These are phyloP conservation scores for Sylvia borin DNA, from an alignment of 2,797 vertebrate species.

Conservation along the genomic window DNA sequence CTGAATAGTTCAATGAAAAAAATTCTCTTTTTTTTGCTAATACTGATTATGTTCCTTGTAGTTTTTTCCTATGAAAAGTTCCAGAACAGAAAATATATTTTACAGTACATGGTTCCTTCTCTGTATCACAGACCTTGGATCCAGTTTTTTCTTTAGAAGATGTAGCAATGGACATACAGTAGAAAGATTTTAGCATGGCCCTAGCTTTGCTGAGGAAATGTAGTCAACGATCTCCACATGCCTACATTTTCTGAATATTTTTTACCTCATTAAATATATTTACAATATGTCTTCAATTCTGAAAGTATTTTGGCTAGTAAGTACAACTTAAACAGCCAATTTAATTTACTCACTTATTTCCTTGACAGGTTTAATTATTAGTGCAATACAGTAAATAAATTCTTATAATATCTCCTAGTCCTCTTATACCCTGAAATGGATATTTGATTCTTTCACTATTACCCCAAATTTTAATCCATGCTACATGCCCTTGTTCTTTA, in stretches of 20 bases:
- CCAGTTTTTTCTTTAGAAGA: background rate
- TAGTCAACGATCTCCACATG: background rate
- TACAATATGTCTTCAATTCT: background rate
- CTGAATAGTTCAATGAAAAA: background rate
- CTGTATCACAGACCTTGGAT: background rate
- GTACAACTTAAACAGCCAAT: background rate
- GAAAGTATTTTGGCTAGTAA: background rate
- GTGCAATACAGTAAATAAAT: background rate
- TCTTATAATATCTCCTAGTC: background rate
- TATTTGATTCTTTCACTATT: background rate
- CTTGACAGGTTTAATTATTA: background rate
- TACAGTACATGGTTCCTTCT: background rate
- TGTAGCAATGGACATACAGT: background rate
- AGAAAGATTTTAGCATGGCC: background rate
- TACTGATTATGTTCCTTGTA: background rate
- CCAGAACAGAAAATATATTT: background rate
- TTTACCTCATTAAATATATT: background rate
- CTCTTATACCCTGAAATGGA: background rate
- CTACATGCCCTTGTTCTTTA: background rate
- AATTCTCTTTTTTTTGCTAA: background rate
- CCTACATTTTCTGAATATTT: background rate
- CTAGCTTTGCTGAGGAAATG: background rate
- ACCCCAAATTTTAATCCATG: background rate
- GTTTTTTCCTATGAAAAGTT: background rate
- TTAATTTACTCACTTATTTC: background rate